Evolutionary conservation across 2,113 vertebrate species (phyloP).

Genomic region (Crotalus helleri): DNA sequence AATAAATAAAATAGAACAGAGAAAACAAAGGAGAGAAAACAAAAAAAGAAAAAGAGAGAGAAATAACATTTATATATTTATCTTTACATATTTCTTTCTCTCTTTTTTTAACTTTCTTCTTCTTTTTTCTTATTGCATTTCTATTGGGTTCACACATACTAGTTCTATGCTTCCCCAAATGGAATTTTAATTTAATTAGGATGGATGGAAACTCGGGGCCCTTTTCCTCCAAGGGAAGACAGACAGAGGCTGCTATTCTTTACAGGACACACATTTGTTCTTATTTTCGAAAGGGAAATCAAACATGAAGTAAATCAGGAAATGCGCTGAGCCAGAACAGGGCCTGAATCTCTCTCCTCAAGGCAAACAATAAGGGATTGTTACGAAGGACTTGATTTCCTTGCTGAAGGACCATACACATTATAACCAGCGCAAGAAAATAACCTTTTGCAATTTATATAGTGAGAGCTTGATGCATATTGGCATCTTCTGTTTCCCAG

Average conservation of each 20-base stretch:
- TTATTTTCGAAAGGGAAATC: background rate
- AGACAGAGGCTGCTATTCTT: background rate
- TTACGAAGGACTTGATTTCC: background rate
- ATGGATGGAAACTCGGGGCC: background rate
- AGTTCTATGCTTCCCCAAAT: background rate
- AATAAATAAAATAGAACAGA: background rate
- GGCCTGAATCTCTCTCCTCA: background rate
- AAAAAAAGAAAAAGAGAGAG: background rate
- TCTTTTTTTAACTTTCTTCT: background rate
- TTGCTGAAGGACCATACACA: background rate
- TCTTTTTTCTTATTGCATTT: background rate
- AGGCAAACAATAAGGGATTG: background rate
- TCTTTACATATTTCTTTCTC: background rate
- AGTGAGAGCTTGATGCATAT: background rate
- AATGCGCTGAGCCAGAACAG: background rate
- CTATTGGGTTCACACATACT: background rate
- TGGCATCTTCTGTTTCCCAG: background rate
- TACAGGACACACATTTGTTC: background rate
- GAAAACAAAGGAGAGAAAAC: background rate
- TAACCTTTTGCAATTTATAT: background rate
- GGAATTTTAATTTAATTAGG: constrained; percentile 9
- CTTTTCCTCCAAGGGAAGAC: background rate
- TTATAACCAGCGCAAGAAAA: too few relatives aligned
- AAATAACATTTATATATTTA: background rate
- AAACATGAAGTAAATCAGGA: background rate